Evolutionary conservation across 2,888 invertebrate genomes (phyloP), one percentile per base, ranked within the genome.

Genomic region (Prosopocoilus inquinatus): DNA sequence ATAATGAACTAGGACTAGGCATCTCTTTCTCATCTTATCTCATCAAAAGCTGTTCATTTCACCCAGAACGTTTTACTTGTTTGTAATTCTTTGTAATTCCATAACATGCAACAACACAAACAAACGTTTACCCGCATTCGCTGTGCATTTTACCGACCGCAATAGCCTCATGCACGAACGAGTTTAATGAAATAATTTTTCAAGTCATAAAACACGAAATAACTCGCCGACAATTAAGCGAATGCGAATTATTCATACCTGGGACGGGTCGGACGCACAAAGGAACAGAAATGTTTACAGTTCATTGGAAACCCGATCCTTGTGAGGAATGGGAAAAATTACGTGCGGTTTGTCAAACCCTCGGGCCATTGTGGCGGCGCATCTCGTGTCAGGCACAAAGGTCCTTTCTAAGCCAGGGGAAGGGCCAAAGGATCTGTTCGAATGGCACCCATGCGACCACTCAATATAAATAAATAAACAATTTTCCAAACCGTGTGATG

Each of bases 311-410:
- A 62, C 57, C 53, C 58, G 63, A 66, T 64, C 64, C 51, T 20
- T 53, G 59, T 55, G 54, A 53, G 60, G 58, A 57, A 63, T 12
- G 11, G n/a, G 15, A 67, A 62, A 67, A 68, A 69, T 68, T 69
- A 66, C 66, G 64, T 69, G 69, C 68, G 69, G 70, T 69, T 66
- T 64, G 70, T 68, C 69, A 70, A 68, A 68, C 69, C 70, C 62
- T 61, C 50, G 9, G 45, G 62, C 64, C 47, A 65, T 70, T 70
- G 67, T 70, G 56, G 52, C 51, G 50, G 54, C 15, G 33, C 9
- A 43, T 50, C 49, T 44, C 28, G 43, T 46, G 28, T 28, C 20
- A 5, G 20, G 48, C 20, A 34, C 16, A 13, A 32, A 15, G 28
- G 38, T 8, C 20, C 28, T 33, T n/a, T 39, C 33, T 28, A 50